Evolutionary conservation across 2,113 vertebrate genomes (phyloP).

Genomic region (Madoqua kirkii): DNA sequence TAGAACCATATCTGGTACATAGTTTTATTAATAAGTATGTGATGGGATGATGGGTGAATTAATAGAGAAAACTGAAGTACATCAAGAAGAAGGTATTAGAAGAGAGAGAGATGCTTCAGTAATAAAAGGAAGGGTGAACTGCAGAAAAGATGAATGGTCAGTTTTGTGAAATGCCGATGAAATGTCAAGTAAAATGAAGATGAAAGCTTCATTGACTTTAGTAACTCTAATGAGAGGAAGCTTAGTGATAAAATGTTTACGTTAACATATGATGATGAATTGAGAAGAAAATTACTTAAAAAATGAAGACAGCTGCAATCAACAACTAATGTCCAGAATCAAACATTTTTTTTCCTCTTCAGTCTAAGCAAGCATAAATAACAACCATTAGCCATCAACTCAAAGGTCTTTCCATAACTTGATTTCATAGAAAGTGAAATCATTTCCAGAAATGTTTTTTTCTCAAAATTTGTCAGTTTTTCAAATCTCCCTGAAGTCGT

Average conservation of each 20-base stretch:
- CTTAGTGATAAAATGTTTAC: background rate
- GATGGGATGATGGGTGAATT: background rate
- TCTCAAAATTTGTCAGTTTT: background rate
- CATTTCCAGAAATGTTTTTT: background rate
- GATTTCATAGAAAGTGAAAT: background rate
- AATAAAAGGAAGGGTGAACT: background rate
- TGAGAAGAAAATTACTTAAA: background rate
- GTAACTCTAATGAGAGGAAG: background rate
- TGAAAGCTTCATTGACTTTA: background rate
- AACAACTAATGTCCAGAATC: background rate
- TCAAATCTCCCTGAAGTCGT: background rate
- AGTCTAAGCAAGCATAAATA: background rate
- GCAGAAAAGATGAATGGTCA: background rate
- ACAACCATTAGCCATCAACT: background rate
- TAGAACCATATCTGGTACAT: background rate
- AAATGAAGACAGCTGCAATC: background rate
- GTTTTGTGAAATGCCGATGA: background rate
- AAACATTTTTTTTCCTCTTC: background rate
- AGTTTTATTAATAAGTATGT: background rate
- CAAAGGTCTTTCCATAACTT: background rate
- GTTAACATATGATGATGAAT: background rate
- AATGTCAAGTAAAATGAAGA: background rate
- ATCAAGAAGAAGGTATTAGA: background rate
- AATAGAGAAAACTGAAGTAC: background rate
- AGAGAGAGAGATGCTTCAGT: background rate